Evolutionary conservation across 2,797 vertebrate genomes (phyloP).

Genomic region (Varecia variegata): DNA sequence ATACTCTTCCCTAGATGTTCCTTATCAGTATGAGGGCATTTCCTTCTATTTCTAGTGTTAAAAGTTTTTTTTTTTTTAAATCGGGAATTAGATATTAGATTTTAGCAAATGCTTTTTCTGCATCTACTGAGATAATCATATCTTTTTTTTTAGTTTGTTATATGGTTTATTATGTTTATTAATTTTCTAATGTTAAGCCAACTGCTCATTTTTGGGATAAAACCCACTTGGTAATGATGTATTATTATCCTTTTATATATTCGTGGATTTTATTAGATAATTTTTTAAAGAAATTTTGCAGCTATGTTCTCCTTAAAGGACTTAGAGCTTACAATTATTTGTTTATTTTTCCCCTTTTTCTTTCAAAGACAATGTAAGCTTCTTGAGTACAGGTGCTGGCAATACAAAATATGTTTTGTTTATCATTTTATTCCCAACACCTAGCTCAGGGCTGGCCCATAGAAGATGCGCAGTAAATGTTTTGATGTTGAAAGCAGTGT

Average conservation of each 20-base stretch:
- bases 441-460: neutral
- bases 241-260: neutral
- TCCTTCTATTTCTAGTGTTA: neutral
- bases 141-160: neutral
- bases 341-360: neutral
- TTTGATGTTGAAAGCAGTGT: neutral
- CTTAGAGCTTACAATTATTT: neutral
- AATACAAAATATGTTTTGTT: neutral
- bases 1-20: neutral
- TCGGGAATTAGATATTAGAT: neutral
- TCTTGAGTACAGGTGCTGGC: neutral
- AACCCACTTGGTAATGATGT: neutral
- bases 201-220: neutral
- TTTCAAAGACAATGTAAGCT: neutral
- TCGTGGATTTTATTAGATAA: neutral
- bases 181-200: neutral
- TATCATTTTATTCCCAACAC: neutral
- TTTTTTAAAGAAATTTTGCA: neutral
- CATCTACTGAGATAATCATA: neutral
- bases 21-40: neutral
- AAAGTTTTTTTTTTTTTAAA: neutral
- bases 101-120: constrained; percentile 1
- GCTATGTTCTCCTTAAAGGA: neutral
- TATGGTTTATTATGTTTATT: neutral
- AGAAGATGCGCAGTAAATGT: neutral